phyloP scores from a whole-genome alignment of 2,797 vertebrate species.

The Menidia menidia region DNA sequence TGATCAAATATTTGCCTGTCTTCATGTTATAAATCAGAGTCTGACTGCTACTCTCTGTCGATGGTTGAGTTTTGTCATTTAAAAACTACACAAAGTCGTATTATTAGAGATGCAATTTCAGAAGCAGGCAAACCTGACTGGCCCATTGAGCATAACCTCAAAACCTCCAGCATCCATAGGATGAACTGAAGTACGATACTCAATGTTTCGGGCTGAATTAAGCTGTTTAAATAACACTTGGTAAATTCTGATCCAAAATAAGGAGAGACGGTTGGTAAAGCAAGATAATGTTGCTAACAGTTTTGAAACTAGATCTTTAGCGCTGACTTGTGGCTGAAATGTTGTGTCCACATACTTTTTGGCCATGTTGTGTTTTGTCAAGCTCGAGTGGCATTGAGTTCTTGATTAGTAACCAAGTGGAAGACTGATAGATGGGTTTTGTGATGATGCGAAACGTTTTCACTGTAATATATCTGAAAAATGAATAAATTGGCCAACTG shows the following conservation, averaged over 20 bases:
- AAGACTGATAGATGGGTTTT: conserved; percentile 17
- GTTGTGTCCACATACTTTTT: conserved; percentile 19
- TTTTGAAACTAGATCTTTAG: conserved; percentile 3
- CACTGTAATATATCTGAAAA: not conserved
- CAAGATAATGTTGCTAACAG: conserved; percentile 2
- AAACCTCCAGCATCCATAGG: not conserved
- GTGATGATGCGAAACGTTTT: not conserved
- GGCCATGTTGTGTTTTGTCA: conserved; percentile 6
- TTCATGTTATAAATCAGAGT: no score
- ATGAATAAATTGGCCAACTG: conserved; percentile 29
- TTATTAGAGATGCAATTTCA: no score
- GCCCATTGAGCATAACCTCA: not conserved
- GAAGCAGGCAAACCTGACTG: no score
- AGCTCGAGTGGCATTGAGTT: not conserved
- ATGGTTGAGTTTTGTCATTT: not conserved
- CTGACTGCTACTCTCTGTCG: no score
- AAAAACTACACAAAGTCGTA: not conserved
- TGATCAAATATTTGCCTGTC: no score
- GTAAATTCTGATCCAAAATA: not conserved
- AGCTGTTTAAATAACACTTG: conserved; percentile 1
- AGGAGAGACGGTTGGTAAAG: not conserved
- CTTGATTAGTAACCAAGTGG: conserved; percentile 27
- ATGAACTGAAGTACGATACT: not conserved
- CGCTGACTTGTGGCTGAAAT: not conserved
- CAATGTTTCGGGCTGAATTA: not conserved